These are phyloP conservation scores for Globodera rostochiensis DNA, from an alignment of 1,140 invertebrate species.

Conservation along the genomic window DNA sequence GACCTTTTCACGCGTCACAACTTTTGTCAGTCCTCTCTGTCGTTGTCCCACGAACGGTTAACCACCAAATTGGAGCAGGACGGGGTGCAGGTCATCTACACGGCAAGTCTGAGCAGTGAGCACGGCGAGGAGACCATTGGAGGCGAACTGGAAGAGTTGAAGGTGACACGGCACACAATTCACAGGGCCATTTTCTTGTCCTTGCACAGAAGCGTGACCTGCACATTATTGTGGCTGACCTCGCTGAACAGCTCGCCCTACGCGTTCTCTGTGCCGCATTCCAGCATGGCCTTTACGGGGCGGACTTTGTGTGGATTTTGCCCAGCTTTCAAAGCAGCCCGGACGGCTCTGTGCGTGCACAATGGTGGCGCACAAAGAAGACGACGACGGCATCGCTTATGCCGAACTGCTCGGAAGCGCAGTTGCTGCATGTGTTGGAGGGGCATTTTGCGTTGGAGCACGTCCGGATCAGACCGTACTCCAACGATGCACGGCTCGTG, in stretches of 20 bases:
- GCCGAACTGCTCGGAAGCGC: constrained; percentile 73
- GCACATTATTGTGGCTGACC: constrained; percentile 92
- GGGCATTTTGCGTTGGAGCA: constrained; percentile 84
- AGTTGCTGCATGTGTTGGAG: constrained; percentile 81
- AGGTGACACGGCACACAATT: constrained; percentile 66
- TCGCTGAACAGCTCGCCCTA: constrained; percentile 89
- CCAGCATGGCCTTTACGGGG: constrained; percentile 76
- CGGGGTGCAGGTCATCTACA: constrained; percentile 80
- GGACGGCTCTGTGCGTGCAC: constrained; percentile 50
- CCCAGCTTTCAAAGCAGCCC: constrained; percentile 76
- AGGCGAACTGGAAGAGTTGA: constrained; percentile 78
- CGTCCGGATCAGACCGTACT: constrained; percentile 43
- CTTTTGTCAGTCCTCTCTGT: constrained; percentile 6
- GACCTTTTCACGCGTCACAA: too few species aligned
- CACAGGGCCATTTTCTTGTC: not conserved
- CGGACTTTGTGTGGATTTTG: constrained; percentile 94
- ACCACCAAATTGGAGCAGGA: constrained; percentile 82
- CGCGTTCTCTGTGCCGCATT: constrained; percentile 86
- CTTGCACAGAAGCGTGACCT: constrained; percentile 76
- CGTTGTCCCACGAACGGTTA: constrained; percentile 83
- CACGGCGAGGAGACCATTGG: constrained; percentile 75
- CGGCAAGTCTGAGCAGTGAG: constrained; percentile 84
- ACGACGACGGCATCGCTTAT: not conserved
- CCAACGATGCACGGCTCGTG: constrained; percentile 73
- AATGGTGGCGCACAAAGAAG: constrained; percentile 22